Base-by-base conservation (phyloP, 2,888 invertebrate genomes). In the Nemotelus nigrinus region DNA sequence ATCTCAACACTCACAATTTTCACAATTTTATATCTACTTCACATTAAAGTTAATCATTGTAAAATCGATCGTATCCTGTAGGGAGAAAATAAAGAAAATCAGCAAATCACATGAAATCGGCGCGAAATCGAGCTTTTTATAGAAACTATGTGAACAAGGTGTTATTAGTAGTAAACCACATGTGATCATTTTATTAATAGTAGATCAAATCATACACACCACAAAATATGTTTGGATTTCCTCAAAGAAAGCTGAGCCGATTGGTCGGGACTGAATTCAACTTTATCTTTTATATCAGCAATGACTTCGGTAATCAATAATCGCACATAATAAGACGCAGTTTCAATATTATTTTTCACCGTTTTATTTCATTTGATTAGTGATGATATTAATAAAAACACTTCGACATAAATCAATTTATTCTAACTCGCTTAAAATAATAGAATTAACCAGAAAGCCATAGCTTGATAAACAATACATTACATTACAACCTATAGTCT, bases 51-150 rank as follows among this genome's bases (percentile, higher is more conserved):
- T 25, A 25, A 53, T 72, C 72, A 72, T 39, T 60, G 72, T 58
- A 72, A 58, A 25, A 72, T 45, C 2, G 72, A 72, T 58, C 58
- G 57, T 45, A 72, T 39, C 47, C 72, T 72, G 72, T 72, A 58
- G 60, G 25, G 44, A 43, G 44, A 50, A 57, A 47, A n/a, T 10
- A 58, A 58, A 47, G 7, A 58, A 48, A 50, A 58, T 25, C 25
- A 25, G 25, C 25, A 25, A 25, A 25, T 1, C 25, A 25, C 25
- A 25, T 25, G 25, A 25, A 25, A 25, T 25, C 0, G 1, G 25
- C 1, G 25, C 25, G 25, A 25, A 25, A 25, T 25, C 25, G 25
- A 25, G 25, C 25, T 25, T 0, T 1, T 25, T 25, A 1, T 25
- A 25, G 25, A 25, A 25, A 25, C 1, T 25, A 25, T 25, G 25